Conservation (phyloP, 2,113 vertebrate genomes). For the Catharus fuscescens region DNA sequence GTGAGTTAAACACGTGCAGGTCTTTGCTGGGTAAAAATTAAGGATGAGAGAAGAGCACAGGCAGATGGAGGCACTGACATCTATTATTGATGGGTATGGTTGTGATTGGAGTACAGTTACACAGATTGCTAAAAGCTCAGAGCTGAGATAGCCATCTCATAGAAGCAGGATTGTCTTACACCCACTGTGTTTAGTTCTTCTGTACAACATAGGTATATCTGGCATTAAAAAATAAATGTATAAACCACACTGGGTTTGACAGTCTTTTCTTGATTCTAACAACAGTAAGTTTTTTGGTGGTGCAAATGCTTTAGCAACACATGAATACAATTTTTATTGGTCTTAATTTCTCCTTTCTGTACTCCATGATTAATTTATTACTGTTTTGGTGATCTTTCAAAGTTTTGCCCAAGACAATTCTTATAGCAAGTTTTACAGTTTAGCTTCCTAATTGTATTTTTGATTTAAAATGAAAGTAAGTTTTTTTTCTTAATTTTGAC, state of each 20-base stretch:
- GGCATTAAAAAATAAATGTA: background rate
- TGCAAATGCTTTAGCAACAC: background rate
- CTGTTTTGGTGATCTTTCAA: background rate
- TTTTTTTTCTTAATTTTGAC: background rate
- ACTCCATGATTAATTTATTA: background rate
- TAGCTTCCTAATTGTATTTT: background rate
- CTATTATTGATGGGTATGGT: background rate
- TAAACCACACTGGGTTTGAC: background rate
- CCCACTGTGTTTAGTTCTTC: background rate
- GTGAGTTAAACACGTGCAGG: rapidly evolving
- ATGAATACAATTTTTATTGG: background rate
- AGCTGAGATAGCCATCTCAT: background rate
- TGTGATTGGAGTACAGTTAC: constrained; percentile 12
- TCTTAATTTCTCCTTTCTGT: background rate
- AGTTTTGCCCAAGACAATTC: background rate
- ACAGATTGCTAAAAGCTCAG: background rate
- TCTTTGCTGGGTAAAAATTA: background rate
- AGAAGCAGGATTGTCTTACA: background rate
- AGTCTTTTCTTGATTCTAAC: background rate
- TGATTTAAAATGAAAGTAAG: background rate
- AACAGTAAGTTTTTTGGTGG: background rate
- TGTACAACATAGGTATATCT: background rate
- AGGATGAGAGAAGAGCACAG: background rate
- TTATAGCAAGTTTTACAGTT: background rate
- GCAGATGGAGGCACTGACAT: background rate